Conservation (phyloP, 1,140 invertebrate species). For the Solenopsis fugax region DNA sequence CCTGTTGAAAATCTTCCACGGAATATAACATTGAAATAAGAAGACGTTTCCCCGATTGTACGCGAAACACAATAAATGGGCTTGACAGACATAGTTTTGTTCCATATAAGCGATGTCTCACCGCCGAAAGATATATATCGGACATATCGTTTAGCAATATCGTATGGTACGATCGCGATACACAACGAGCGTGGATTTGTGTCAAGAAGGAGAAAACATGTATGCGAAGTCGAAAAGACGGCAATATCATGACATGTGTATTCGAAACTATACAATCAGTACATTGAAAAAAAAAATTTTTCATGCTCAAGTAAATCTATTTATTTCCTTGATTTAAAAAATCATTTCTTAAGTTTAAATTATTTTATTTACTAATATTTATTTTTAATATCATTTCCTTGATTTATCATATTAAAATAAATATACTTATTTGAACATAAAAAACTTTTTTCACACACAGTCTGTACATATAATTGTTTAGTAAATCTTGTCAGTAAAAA, state of each 20-base stretch:
- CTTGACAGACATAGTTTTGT: slow-evolving; percentile 37
- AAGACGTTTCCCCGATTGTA: slow-evolving; percentile 21
- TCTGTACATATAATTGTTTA: no score
- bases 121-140: slow-evolving; percentile 45
- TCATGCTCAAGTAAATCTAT: no score
- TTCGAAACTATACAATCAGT: slow-evolving; percentile 10
- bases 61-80: slow-evolving; percentile 36
- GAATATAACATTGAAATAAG: slow-evolving; percentile 33
- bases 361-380: no score
- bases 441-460: no score
- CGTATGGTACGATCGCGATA: slow-evolving; percentile 36
- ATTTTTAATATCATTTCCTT: no score
- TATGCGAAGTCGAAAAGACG: slow-evolving; percentile 21
- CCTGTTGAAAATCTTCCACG: slow-evolving; percentile 6
- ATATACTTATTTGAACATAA: no score
- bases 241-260: slow-evolving; percentile 15
- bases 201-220: slow-evolving; percentile 12
- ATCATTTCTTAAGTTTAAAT: no score
- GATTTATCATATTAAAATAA: no score
- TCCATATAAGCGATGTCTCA: slow-evolving; percentile 37
- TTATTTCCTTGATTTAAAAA: no score
- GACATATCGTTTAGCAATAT: slow-evolving; percentile 66
- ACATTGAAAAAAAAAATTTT: not conserved
- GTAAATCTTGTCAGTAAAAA: no score
- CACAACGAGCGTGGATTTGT: not conserved